Evolutionary conservation across 2,797 vertebrate genomes (phyloP).

Genomic region (Syngnathus acus): DNA sequence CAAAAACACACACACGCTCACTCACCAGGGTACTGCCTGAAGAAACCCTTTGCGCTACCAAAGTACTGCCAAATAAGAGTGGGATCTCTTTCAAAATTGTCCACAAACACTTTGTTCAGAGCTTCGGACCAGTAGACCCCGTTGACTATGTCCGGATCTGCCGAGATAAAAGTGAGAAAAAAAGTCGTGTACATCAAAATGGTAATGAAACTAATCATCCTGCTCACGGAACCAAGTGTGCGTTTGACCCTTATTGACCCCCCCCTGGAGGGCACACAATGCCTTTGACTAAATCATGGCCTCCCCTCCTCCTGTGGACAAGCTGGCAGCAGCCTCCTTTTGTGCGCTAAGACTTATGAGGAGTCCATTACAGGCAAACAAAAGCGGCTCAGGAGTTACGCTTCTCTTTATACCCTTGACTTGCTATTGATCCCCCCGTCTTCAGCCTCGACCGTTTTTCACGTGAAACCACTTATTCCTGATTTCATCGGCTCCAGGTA

Average conservation of each 20-base stretch:
- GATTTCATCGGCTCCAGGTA: slow-evolving; percentile 16
- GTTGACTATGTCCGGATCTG: slow-evolving; percentile 93
- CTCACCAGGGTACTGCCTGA: slow-evolving; percentile 92
- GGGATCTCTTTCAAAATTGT: slow-evolving; percentile 92
- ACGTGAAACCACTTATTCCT: slow-evolving; percentile 11
- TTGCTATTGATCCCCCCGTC: slow-evolving; percentile 39
- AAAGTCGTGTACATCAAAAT: slow-evolving; percentile 44
- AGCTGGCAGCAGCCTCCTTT: slow-evolving; percentile 40
- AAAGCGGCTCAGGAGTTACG: slow-evolving; percentile 44
- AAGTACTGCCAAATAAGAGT: slow-evolving; percentile 98
- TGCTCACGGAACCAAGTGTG: slow-evolving; percentile 26
- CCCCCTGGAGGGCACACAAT: slow-evolving; percentile 44
- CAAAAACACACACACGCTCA: slow-evolving; percentile 19
- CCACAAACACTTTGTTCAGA: slow-evolving; percentile 95
- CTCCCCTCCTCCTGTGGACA: slow-evolving; percentile 32
- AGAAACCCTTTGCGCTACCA: slow-evolving; percentile 96
- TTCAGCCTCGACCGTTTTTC: slow-evolving; percentile 21
- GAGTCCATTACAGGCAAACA: slow-evolving; percentile 60
- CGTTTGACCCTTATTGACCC: slow-evolving; percentile 60
- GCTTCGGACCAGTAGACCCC: slow-evolving; percentile 97
- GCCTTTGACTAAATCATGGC: slow-evolving; percentile 46
- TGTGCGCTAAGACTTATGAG: slow-evolving; percentile 55
- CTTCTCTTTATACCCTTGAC: slow-evolving; percentile 26
- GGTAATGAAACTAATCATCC: slow-evolving; percentile 37
- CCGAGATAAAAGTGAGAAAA: not conserved